These are phyloP conservation scores for Rhea pennata DNA, from an alignment of 2,113 vertebrate species.

Conservation along the genomic window DNA sequence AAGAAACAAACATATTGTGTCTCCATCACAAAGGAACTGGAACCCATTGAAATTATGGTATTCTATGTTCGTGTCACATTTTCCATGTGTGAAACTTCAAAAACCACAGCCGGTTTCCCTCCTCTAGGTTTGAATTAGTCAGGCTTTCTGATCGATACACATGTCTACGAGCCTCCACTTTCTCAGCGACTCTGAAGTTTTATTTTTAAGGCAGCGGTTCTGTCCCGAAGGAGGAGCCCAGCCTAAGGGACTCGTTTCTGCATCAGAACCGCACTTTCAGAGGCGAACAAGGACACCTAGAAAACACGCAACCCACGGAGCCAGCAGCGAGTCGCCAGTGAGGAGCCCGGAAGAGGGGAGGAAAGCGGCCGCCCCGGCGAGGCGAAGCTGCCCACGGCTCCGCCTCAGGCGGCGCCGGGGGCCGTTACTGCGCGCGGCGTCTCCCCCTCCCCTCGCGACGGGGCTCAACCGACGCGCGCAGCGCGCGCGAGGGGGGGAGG, in stretches of 20 bases:
- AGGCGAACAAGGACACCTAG: background rate
- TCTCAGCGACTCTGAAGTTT: accelerated
- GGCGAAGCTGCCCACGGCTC: background rate
- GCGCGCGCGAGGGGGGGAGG: no score
- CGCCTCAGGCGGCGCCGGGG: background rate
- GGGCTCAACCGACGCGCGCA: background rate
- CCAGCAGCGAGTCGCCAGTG: no score
- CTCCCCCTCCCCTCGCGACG: no score
- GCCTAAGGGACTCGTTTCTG: accelerated
- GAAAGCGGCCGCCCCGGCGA: no score
- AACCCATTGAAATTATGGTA: accelerated
- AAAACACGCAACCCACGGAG: no score
- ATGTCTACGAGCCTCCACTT: background rate
- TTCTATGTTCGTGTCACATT: accelerated
- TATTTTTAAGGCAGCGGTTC: background rate
- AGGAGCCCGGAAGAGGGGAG: no score
- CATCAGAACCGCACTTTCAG: accelerated
- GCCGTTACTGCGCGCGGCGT: no score
- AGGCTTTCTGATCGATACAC: background rate
- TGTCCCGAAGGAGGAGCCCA: no score
- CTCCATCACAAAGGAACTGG: accelerated
- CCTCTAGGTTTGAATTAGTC: accelerated
- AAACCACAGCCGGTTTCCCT: background rate
- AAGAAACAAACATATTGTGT: background rate
- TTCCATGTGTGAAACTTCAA: accelerated